phyloP scores from a whole-genome alignment of 2,888 invertebrate genomes.

The Epirrhoe alternata region DNA sequence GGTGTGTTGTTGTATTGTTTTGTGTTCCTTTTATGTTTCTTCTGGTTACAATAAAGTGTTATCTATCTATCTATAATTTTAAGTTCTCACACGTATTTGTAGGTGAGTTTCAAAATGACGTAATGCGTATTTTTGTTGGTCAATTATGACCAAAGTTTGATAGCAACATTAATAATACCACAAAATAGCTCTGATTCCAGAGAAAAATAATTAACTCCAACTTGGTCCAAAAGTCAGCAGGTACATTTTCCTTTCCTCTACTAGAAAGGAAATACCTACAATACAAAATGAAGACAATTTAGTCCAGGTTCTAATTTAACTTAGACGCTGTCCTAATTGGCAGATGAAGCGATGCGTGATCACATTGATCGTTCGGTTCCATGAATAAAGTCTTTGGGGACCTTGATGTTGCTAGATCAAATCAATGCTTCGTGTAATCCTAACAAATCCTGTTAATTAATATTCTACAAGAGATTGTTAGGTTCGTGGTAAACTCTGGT shows the following conservation, averaged over 20 bases:
- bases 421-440: background rate
- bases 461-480: background rate
- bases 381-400: constrained; percentile 8
- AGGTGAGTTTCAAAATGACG: too few species aligned
- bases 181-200: too few species aligned
- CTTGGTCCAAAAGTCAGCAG: too few species aligned
- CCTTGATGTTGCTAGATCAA: background rate
- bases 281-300: constrained; percentile 4
- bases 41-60: too few species aligned
- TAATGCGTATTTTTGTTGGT: too few species aligned
- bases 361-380: constrained; percentile 6
- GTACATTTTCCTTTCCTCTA: background rate
- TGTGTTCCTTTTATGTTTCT: too few species aligned
- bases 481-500: background rate
- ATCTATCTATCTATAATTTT: too few species aligned
- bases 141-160: too few species aligned
- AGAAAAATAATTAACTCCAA: too few species aligned
- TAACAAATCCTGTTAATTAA: background rate
- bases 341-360: constrained; percentile 16
- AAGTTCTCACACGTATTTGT: too few species aligned
- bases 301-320: constrained; percentile 9
- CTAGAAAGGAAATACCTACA: background rate
- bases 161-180: too few species aligned
- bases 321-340: constrained; percentile 20
- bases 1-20: too few species aligned